Conservation (phyloP, 2,113 vertebrate genomes). For the Percopsis transmontana region DNA sequence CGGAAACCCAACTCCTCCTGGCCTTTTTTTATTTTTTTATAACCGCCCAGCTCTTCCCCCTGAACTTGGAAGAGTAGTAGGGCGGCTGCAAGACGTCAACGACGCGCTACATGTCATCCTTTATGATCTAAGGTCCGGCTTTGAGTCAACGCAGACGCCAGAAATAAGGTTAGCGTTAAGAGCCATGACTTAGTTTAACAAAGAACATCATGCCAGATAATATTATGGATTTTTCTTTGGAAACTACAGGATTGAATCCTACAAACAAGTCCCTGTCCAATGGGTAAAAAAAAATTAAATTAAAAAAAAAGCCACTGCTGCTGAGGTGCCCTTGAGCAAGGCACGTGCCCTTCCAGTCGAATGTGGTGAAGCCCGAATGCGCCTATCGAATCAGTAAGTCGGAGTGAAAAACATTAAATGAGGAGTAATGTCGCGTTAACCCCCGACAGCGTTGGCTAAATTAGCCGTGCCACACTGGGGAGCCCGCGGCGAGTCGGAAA, state of each 20-base stretch:
- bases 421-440: constrained; percentile 50
- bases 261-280: neutral
- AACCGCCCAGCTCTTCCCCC: neutral
- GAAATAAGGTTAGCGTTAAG: constrained; percentile 57
- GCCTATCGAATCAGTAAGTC: no score
- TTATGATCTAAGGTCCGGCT: constrained; percentile 23
- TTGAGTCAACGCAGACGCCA: constrained; percentile 47
- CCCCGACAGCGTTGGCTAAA: constrained; percentile 67
- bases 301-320: no score
- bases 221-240: constrained; percentile 24
- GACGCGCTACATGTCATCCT: no score
- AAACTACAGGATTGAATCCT: neutral
- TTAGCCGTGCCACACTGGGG: constrained; percentile 65
- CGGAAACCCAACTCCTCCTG: constrained; percentile 45
- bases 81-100: no score
- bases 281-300: no score
- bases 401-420: neutral
- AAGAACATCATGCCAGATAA: constrained; percentile 53
- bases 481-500: constrained; percentile 66
- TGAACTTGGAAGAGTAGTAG: no score
- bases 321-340: neutral
- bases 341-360: neutral
- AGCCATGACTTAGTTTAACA: constrained; percentile 70
- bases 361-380: no score
- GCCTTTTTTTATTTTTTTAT: neutral